Evolutionary conservation across 2,113 vertebrate species (phyloP), one percentile per base, ranked within the genome.

Genomic region (Gallinago paraguaiae): DNA sequence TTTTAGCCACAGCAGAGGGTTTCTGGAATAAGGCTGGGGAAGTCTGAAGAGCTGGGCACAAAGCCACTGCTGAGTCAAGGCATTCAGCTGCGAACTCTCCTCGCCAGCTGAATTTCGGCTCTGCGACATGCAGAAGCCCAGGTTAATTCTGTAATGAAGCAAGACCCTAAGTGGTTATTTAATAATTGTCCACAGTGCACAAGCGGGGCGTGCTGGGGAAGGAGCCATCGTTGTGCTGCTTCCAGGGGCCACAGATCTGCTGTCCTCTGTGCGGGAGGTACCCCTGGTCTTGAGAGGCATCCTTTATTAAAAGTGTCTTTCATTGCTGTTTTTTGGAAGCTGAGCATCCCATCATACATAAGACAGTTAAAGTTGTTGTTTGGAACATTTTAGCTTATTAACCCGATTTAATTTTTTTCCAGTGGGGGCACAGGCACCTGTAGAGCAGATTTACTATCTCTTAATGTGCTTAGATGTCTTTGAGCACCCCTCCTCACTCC

Each of bases 21-120:
- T 28, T 56, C 92, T 90, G 80, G 77, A 33, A 6, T 35, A 12
- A 59, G 64, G 35, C 75, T 93, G 88, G 78, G 86, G 33, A 35
- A 30, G 43, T 17, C 41, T 86, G 82, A 25, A 13, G 1, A 28
- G 67, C 89, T 63, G 86, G 92, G 94, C 91, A 95, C 11, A 17
- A 65, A 82, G 90, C 95, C 90, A 92, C 91, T 95, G 96, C 95
- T 97, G 95, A 97, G 92, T 96, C 92, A 97, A 82, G 39, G 81
- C 90, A 25, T 96, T 96, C 77, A 77, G 85, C 88, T 75, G 71
- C 75, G 64, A 53, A 6, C 13, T 51, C 10, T 77, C 37, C 79
- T 89, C 1, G 4, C 64, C 88, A 56, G 74, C 85, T 82, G 54
- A 50, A 37, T 46, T 61, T 54, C 22, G 0, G 84, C 87, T 83